phyloP scores from a whole-genome alignment of 1,140 invertebrate genomes.

The Hylyphantes graminicola region DNA sequence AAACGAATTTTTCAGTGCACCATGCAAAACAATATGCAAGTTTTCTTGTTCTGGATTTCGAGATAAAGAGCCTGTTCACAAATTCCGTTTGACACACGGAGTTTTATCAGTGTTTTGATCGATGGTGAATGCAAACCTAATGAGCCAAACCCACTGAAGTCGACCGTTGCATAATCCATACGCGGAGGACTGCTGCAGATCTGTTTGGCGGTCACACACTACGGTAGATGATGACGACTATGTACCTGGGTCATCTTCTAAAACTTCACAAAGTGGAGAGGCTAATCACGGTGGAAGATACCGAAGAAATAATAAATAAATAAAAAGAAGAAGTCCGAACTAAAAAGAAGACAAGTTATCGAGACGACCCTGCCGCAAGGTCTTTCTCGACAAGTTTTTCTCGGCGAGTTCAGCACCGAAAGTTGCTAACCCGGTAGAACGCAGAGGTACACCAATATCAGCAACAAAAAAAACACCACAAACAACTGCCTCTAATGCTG shows the following conservation, averaged over 20 bases:
- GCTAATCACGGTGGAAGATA: conserved; percentile 35
- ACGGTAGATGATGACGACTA: conserved; percentile 31
- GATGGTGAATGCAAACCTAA: too few relatives aligned
- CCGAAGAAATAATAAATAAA: too few relatives aligned
- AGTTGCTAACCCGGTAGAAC: conserved; percentile 54
- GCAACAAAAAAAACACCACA: conserved; percentile 26
- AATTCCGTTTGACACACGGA: too few relatives aligned
- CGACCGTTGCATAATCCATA: too few relatives aligned
- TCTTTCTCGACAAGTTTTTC: conserved; percentile 19
- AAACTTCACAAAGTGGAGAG: conserved; percentile 10
- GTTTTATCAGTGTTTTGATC: too few relatives aligned
- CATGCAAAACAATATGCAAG: too few relatives aligned
- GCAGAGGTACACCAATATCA: conserved; percentile 9
- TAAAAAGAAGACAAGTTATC: conserved; percentile 41
- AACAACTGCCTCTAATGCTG: background rate
- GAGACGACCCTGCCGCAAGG: conserved; percentile 54
- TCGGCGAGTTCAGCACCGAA: conserved; percentile 48
- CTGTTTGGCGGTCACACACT: conserved; percentile 3
- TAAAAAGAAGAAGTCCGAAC: background rate
- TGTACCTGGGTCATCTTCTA: conserved; percentile 49
- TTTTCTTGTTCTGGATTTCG: too few relatives aligned
- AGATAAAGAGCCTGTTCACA: too few relatives aligned
- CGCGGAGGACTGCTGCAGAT: too few relatives aligned
- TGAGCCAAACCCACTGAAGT: too few relatives aligned
- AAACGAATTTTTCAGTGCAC: too few relatives aligned